These are phyloP conservation scores for Chloroclysta siterata DNA, from an alignment of 2,888 invertebrate species.

Conservation along the genomic window DNA sequence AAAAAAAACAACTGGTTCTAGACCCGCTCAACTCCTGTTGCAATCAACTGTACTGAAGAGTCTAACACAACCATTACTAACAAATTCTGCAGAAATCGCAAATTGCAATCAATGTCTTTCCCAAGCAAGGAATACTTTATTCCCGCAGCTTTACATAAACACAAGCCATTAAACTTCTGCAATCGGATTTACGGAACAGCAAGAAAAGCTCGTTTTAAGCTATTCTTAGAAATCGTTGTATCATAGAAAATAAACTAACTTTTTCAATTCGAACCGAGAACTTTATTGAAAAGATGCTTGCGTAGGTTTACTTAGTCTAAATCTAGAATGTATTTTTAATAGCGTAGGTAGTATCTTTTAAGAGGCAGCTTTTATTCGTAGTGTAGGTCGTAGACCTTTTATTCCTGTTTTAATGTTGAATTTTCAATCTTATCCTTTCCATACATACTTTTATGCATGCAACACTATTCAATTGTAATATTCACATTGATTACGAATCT, in stretches of 20 bases:
- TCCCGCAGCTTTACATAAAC: constrained; percentile 24
- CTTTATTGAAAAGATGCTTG: neutral
- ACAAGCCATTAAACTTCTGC: constrained; percentile 20
- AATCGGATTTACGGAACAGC: constrained; percentile 20
- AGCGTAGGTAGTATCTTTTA: no score
- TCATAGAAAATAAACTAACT: constrained; percentile 10
- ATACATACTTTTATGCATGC: no score
- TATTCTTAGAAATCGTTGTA: constrained; percentile 23
- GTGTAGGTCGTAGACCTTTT: no score
- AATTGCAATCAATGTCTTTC: constrained; percentile 60
- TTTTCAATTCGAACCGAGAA: neutral
- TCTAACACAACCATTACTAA: constrained; percentile 39
- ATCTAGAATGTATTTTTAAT: no score
- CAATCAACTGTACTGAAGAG: constrained; percentile 11
- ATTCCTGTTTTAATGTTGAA: no score
- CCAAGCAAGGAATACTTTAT: constrained; percentile 18
- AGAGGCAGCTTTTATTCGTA: no score
- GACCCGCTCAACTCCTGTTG: no score
- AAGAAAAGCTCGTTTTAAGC: constrained; percentile 15
- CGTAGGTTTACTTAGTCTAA: no score
- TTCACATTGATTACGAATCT: no score
- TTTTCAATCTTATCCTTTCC: no score
- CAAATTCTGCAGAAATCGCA: constrained; percentile 61
- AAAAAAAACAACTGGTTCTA: no score
- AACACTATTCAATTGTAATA: no score